Percentiles rank a stretch among this genome's conserved stretches.
phyloP scores from a whole-genome alignment of 2,888 invertebrate genomes.

The Nebria salina region DNA sequence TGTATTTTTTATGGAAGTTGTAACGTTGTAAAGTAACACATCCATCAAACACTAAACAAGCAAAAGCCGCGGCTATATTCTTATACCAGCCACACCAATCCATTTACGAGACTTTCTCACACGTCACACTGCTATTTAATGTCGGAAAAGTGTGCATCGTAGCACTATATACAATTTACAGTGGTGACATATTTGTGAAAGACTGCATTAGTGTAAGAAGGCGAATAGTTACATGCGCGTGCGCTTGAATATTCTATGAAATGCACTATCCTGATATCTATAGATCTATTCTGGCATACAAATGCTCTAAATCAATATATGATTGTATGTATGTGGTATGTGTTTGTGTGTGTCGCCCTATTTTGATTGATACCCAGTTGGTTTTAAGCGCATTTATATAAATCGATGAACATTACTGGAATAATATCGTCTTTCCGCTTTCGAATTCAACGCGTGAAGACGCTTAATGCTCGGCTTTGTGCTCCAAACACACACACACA shows the following conservation, averaged over 20 bases:
- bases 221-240: neutral
- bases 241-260: neutral
- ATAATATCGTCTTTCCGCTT: constrained; percentile 33
- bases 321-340: neutral
- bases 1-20: neutral
- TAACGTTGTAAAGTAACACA: constrained; percentile 26
- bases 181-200: too few species aligned
- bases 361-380: constrained; percentile 41
- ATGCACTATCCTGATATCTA: neutral
- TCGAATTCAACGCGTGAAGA: constrained; percentile 23
- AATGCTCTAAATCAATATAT: neutral
- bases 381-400: constrained; percentile 23
- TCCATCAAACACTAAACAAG: constrained; percentile 35
- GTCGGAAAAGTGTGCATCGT: too few species aligned
- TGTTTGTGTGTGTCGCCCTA: constrained; percentile 11
- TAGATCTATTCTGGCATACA: neutral
- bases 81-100: neutral
- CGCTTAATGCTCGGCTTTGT: constrained; percentile 35
- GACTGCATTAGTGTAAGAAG: neutral
- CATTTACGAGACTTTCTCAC: neutral
- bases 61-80: constrained; percentile 22
- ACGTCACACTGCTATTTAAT: too few species aligned
- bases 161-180: too few species aligned
- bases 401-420: constrained; percentile 37
- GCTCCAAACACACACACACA: neutral